phyloP scores from a whole-genome alignment of 2,113 vertebrate species.

The Amblyornis subalaris region DNA sequence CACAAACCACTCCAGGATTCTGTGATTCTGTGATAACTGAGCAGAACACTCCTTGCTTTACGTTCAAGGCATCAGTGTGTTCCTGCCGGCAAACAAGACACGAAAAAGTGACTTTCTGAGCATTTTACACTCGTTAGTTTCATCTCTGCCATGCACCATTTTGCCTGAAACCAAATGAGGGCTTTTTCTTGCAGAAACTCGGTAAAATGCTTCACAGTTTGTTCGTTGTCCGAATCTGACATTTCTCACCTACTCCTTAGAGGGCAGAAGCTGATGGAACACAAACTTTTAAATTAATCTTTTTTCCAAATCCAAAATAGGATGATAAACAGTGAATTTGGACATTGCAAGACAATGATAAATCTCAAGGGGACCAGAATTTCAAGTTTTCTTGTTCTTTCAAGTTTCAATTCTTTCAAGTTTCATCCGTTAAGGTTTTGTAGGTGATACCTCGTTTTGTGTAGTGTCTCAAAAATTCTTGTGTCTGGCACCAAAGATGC shows the following conservation, averaged over 20 bases:
- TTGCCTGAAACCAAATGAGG: neutral
- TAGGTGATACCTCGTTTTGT: neutral
- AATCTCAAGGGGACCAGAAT: neutral
- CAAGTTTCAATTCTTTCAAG: too few relatives aligned
- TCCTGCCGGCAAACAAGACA: neutral
- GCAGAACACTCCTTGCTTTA: neutral
- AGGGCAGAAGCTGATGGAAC: rapidly evolving
- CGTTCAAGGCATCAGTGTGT: neutral
- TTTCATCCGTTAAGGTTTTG: neutral
- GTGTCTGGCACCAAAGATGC: rapidly evolving
- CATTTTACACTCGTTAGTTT: neutral
- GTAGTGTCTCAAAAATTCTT: neutral
- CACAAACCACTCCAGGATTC: too few relatives aligned
- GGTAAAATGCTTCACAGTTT: neutral
- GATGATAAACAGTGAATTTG: neutral
- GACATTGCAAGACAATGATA: neutral
- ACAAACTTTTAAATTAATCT: rapidly evolving
- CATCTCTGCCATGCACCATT: rapidly evolving
- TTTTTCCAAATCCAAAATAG: neutral
- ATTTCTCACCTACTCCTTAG: neutral
- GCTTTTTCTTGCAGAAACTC: neutral
- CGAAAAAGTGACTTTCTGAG: neutral
- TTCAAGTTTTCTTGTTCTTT: neutral
- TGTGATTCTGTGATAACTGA: neutral
- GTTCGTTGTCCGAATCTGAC: neutral